These are phyloP conservation scores for Electrophaes corylata DNA, from an alignment of 2,888 invertebrate species.

Conservation along the genomic window DNA sequence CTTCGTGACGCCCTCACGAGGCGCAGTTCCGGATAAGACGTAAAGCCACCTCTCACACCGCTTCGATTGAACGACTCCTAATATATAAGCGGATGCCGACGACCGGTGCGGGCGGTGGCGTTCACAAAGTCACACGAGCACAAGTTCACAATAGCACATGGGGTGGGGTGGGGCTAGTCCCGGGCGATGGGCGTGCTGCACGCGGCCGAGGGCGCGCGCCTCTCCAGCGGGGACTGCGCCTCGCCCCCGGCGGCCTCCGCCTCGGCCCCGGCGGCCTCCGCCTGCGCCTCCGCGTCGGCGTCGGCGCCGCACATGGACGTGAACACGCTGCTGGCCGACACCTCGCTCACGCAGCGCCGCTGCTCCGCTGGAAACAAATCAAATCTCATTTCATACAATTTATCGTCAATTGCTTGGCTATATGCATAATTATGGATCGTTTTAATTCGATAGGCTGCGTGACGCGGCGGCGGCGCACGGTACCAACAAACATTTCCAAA, in stretches of 20 bases:
- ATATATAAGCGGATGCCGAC: not conserved
- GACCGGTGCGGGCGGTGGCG: too few species aligned
- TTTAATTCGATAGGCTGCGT: too few species aligned
- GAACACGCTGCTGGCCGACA: conserved; percentile 71
- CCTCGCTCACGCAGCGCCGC: conserved; percentile 76
- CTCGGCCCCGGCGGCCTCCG: conserved; percentile 23
- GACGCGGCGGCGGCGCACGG: too few species aligned
- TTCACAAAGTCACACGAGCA: not conserved
- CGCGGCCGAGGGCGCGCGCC: conserved; percentile 56
- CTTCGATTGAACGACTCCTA: not conserved
- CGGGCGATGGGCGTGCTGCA: conserved; percentile 77
- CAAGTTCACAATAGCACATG: not conserved
- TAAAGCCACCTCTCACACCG: not conserved
- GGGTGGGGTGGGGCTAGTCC: conserved; percentile 51
- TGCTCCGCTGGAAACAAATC: conserved; percentile 68
- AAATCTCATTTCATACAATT: not conserved
- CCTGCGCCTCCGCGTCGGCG: conserved; percentile 28
- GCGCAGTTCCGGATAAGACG: not conserved
- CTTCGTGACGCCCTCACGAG: not conserved
- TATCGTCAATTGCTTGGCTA: not conserved
- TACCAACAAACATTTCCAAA: too few species aligned
- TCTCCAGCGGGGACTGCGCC: conserved; percentile 45
- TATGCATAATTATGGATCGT: too few species aligned
- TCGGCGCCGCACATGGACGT: conserved; percentile 58
- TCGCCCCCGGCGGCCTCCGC: conserved; percentile 18